Conservation (phyloP, 2,888 invertebrate species). For the Biston stratarius region DNA sequence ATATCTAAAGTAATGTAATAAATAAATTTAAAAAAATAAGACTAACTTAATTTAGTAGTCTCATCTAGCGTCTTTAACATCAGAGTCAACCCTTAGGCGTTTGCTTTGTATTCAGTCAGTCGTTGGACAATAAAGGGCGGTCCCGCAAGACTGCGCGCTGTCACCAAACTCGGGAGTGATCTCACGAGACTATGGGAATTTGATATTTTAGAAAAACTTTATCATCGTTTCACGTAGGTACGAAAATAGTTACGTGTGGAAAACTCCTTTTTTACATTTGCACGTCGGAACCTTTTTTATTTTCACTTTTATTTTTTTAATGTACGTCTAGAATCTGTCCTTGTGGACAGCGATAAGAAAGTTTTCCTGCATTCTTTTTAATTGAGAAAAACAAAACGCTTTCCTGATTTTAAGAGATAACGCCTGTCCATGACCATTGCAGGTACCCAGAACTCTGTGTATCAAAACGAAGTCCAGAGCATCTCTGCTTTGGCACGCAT, state of each 20-base stretch:
- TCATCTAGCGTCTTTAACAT: conserved; percentile 23
- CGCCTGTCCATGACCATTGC: no score
- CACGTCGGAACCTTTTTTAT: no score
- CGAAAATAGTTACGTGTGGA: background rate
- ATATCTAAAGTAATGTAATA: no score
- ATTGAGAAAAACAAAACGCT: no score
- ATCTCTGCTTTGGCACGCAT: no score
- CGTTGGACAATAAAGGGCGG: conserved; percentile 61
- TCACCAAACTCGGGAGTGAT: conserved; percentile 65
- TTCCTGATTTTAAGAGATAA: no score
- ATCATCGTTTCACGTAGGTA: background rate
- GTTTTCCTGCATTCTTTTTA: no score
- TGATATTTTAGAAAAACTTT: conserved; percentile 20
- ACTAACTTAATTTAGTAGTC: background rate
- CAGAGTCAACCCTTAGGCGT: conserved; percentile 39
- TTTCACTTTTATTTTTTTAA: background rate
- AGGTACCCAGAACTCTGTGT: no score
- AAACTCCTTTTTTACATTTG: background rate
- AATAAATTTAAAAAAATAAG: no score
- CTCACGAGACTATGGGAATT: conserved; percentile 46
- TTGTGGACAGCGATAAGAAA: background rate
- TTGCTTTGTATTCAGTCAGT: conserved; percentile 66
- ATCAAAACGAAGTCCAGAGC: no score
- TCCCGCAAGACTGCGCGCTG: conserved; percentile 58
- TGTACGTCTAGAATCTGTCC: background rate